phyloP scores from a whole-genome alignment of 2,888 invertebrate genomes.

The Petrolisthes manimaculis region DNA sequence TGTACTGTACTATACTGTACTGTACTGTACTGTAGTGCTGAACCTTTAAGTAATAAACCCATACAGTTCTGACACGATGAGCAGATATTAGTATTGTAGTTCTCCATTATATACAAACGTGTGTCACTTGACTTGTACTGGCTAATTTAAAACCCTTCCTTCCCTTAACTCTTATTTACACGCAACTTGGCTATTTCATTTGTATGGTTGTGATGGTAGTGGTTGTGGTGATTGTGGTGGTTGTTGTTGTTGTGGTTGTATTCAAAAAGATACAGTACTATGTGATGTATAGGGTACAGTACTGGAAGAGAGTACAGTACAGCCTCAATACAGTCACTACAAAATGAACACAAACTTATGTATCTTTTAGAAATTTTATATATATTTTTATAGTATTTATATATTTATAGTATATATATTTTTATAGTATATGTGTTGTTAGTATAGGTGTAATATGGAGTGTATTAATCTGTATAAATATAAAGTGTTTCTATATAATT shows the following conservation, averaged over 20 bases:
- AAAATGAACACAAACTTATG: slow-evolving; percentile 1
- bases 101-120: neutral
- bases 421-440: neutral
- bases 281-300: slow-evolving; percentile 9
- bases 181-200: slow-evolving; percentile 18
- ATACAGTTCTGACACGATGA: too few relatives aligned
- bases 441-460: slow-evolving; percentile 43
- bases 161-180: slow-evolving; percentile 5
- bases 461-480: slow-evolving; percentile 39
- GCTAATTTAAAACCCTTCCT: too few relatives aligned
- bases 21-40: too few relatives aligned
- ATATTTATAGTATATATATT: too few relatives aligned
- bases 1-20: too few relatives aligned
- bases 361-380: slow-evolving; percentile 50
- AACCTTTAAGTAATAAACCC: slow-evolving; percentile 17
- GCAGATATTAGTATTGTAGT: too few relatives aligned
- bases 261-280: slow-evolving; percentile 50
- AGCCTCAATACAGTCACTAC: slow-evolving; percentile 12
- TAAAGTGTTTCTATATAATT: slow-evolving; percentile 19
- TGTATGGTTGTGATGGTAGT: neutral
- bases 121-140: neutral
- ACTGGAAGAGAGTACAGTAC: slow-evolving; percentile 3
- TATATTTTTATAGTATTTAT: neutral
- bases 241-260: neutral
- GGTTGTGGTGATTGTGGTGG: neutral